Evolutionary conservation across 2,888 invertebrate genomes (phyloP).

Genomic region (Melanotus villosus): DNA sequence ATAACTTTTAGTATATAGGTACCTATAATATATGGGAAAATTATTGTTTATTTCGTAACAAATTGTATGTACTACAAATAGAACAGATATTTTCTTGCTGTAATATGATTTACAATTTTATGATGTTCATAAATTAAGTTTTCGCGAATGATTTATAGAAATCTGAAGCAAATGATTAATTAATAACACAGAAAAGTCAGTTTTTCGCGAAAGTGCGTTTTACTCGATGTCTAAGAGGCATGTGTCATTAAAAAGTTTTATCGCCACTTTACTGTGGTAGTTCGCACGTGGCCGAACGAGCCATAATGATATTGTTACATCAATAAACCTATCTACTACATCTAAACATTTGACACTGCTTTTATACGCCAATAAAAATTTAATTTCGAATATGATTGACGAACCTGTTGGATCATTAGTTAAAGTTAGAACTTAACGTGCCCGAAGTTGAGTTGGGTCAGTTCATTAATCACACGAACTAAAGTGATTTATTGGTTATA

Average conservation of each 20-base stretch:
- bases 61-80: too few relatives aligned
- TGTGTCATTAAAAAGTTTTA: conserved; percentile 68
- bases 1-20: too few relatives aligned
- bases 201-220: conserved; percentile 35
- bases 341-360: conserved; percentile 67
- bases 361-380: conserved; percentile 68
- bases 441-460: conserved; percentile 45
- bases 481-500: conserved; percentile 37
- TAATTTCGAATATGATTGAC: conserved; percentile 68
- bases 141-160: too few relatives aligned
- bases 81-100: too few relatives aligned
- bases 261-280: conserved; percentile 67
- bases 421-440: conserved; percentile 52
- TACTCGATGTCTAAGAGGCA: conserved; percentile 37
- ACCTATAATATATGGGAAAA: too few relatives aligned
- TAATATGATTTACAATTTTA: too few relatives aligned
- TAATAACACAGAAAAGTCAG: neutral
- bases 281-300: conserved; percentile 67
- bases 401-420: conserved; percentile 65
- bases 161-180: too few relatives aligned
- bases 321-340: conserved; percentile 68
- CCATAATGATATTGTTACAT: conserved; percentile 69
- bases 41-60: too few relatives aligned
- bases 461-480: conserved; percentile 38
- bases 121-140: too few relatives aligned